Evolutionary conservation across 2,113 vertebrate species (phyloP), one percentile per base, ranked within the genome.

Genomic region (Apteryx mantelli): DNA sequence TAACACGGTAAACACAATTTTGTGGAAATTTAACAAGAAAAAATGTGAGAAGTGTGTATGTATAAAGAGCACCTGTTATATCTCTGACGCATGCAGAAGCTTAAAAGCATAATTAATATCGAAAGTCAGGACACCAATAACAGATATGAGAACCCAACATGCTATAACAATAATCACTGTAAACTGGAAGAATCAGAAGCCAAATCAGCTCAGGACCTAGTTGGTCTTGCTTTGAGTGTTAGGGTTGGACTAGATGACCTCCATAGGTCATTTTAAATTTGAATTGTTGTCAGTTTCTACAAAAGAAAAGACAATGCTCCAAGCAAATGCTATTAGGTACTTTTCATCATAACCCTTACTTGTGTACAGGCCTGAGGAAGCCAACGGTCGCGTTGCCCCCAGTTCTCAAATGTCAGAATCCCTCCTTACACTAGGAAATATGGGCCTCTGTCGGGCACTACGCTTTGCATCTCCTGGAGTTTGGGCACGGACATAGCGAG

Each of bases 401-500:
- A 28, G 2, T 40, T 46, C 12, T 25, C 68, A 11, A 53, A 44
- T 17, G 1, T 22, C 65, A 58, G 6, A 53, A 30, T 88, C 9
- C 1, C 3, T 75, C 13, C 16, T 53, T 40, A n/a, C 6, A 19
- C 3, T 30, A 53, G 66, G 65, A 61, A 18, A 44, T 5, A 4
- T 3, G 7, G 5, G 40, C 14, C 32, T 85, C 30, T 34, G 9
- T 75, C 28, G 66, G 56, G 38, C 2, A 1, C 2, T 42, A 5
- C 2, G 1, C 10, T 14, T 1, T 26, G 11, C 42, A 25, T 53
- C n/a, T 78, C 18, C 11, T 20, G 3, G 7, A 44, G 10, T 7
- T 74, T 34, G n/a, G 19, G 8, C 30, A 38, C 22, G 16, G 34
- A 68, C 13, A 32, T 3, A 36, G 14, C 8, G 2, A 65, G 53